Base-by-base conservation (phyloP, 2,888 invertebrate genomes). In the Temnothorax ravouxi region DNA sequence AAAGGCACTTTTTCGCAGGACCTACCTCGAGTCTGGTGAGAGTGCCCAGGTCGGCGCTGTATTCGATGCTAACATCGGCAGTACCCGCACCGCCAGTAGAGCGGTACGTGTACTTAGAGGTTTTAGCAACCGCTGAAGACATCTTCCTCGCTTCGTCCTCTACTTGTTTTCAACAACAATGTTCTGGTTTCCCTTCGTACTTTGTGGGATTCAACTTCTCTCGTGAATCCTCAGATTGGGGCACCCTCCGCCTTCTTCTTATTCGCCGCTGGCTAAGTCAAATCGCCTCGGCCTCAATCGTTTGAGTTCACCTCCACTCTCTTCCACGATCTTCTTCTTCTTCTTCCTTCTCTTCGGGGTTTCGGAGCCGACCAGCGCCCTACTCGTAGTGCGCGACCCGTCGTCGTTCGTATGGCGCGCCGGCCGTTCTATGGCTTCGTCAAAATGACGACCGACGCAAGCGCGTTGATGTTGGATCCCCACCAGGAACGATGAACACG, bases 61-160 rank as follows among this genome's bases (percentile, higher is more conserved):
- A 99, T 96, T 98, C 98, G 96, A 99, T 98, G 97, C 97, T 98
- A 95, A 98, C 98, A 96, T 98, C 98, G 95, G 98, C 97, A 91
- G 95, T 95, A 87, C 96, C 96, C 94, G 96, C 96, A 95, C 97
- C 97, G 95, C 97, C 98, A 95, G 97, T 96, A 95, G 98, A 98
- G 95, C 98, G 97, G 96, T 99, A 99, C 95, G 97, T 97, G 96
- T 98, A 98, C 96, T 98, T 98, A 95, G 98, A 98, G 95, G 97
- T 96, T 96, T 98, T 98, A 95, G 97, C 96, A 94, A 97, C 95
- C 95, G 97, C 96, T 95, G 97, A 97, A 96, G 97, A 97, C 85
- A 82, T 86, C 82, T 79, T 97, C 96, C 96, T 95, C 85, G 85
- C 89, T 86, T 83, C 83, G 69, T 83, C 80, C 62, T 84, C 69